A percentile compares a stretch with the other conserved stretches of the same genome.
These are phyloP conservation scores for Tachyglossus aculeatus DNA, from an alignment of 2,797 vertebrate genomes.

Conservation along the genomic window DNA sequence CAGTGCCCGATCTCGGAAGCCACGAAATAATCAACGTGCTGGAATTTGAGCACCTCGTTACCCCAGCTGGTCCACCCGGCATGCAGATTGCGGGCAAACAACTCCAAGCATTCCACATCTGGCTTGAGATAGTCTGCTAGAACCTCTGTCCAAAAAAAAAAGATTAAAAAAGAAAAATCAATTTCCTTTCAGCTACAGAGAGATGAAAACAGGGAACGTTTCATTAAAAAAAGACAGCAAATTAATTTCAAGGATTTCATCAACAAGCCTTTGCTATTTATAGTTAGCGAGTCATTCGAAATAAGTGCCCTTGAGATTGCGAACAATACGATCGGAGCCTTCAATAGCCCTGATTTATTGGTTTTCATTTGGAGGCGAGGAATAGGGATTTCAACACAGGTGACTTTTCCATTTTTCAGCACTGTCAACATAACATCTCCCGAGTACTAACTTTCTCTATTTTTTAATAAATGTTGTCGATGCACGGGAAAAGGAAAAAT, in stretches of 20 bases:
- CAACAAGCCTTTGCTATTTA: constrained; percentile 66
- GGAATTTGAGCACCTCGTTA: constrained; percentile 96
- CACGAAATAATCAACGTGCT: constrained; percentile 86
- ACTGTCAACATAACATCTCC: constrained; percentile 52
- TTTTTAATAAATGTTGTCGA: constrained; percentile 42
- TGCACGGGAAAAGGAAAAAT: background rate
- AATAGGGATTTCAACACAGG: constrained; percentile 60
- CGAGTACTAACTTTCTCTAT: constrained; percentile 38
- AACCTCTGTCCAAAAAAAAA: constrained; percentile 76
- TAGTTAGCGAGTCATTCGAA: constrained; percentile 71
- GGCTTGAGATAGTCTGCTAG: constrained; percentile 82
- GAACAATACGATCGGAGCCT: constrained; percentile 61
- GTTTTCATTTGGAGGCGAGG: constrained; percentile 69
- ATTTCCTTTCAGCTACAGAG: constrained; percentile 49
- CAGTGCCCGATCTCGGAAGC: constrained; percentile 46
- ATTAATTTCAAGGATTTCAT: constrained; percentile 73
- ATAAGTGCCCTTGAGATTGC: constrained; percentile 63
- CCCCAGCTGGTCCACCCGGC: constrained; percentile 97
- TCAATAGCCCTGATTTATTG: constrained; percentile 65
- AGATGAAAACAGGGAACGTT: constrained; percentile 48
- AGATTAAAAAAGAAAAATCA: constrained; percentile 42
- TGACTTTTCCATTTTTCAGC: constrained; percentile 65
- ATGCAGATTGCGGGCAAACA: constrained; percentile 93
- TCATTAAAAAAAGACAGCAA: constrained; percentile 59
- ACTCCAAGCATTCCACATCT: constrained; percentile 83